Base-by-base conservation (phyloP, 2,797 vertebrate genomes). In the Malurus leucopterus region DNA sequence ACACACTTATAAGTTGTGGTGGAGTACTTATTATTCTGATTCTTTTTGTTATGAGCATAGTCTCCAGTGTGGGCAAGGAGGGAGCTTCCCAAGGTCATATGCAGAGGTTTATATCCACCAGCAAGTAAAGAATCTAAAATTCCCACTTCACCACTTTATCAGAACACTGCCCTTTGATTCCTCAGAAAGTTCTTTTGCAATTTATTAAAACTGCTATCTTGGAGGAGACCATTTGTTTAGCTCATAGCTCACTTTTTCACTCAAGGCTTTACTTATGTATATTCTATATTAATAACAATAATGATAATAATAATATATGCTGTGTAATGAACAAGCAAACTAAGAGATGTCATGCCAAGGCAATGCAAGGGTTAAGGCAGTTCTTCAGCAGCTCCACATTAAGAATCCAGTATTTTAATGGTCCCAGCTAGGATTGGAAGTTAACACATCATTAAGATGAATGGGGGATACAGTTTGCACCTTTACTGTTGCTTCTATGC, bases 371-470 rank as follows among this genome's bases (percentile, higher is more conserved):
- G 94, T 92, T 95, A 93, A 94, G 19, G 40, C 11, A 51, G 70
- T 19, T 68, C 54, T 61, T 90, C 76, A 72, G 44, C 29, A 36
- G 20, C 49, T 57, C 63, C 70, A 64, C 36, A 49, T 70, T 84
- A 78, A 1, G 19, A 89, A 86, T 57, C 67, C 71, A 36, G 63
- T 67, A 40, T 84, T 92, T 95, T 94, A 89, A 92, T 86, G 67
- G 82, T 84, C 84, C 82, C 89, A 92, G 41, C 63, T 61, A 93
- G 90, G 79, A 90, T 95, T 90, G 90, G 88, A 90, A 80, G 70
- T 95, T 95, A 94, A 90, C 92, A 94, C 90, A 72, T 92, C 94
- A 89, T 95, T 95, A 95, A 90, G 89, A 71, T 86, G 85, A 91
- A 86, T 78, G 47, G 82, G 34, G 76, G 67, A 76, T 67, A 58